A percentile compares a stretch with the other conserved stretches of the same genome.
Conservation (phyloP, 2,113 vertebrate species). For the Ailuropoda melanoleuca region DNA sequence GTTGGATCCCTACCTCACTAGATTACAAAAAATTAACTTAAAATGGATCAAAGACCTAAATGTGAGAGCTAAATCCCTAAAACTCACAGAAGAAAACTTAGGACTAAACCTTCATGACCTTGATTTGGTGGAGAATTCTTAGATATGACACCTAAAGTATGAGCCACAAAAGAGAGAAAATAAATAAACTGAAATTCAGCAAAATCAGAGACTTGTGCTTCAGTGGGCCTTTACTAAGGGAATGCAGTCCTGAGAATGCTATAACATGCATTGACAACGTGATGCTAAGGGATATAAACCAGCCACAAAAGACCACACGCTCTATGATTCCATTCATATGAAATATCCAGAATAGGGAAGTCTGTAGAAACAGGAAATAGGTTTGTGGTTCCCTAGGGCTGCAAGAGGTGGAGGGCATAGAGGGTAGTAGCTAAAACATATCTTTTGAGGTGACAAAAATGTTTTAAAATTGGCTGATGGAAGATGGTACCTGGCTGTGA, state of each 20-base stretch:
- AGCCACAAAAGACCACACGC: neutral
- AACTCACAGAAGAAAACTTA: neutral
- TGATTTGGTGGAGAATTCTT: neutral
- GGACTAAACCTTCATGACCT: neutral
- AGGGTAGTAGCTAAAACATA: fast-evolving
- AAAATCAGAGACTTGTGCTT: neutral
- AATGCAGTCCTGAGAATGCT: neutral
- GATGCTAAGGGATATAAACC: neutral
- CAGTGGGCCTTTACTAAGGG: neutral
- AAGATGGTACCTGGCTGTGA: neutral
- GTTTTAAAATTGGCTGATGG: neutral
- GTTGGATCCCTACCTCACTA: neutral
- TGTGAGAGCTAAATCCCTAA: neutral
- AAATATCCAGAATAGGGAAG: neutral
- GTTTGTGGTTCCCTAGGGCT: neutral
- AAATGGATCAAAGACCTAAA: neutral
- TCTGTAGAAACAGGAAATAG: neutral
- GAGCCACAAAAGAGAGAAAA: neutral
- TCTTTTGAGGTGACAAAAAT: neutral
- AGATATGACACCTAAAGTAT: neutral
- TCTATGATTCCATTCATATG: neutral
- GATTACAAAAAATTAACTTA: neutral
- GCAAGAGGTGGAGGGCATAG: no score
- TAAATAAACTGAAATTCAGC: neutral
- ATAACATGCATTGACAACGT: neutral